Percentiles rank a stretch among this genome's conserved stretches.
These are phyloP conservation scores for Spilosoma lubricipeda DNA, from an alignment of 2,888 invertebrate genomes.

Conservation along the genomic window DNA sequence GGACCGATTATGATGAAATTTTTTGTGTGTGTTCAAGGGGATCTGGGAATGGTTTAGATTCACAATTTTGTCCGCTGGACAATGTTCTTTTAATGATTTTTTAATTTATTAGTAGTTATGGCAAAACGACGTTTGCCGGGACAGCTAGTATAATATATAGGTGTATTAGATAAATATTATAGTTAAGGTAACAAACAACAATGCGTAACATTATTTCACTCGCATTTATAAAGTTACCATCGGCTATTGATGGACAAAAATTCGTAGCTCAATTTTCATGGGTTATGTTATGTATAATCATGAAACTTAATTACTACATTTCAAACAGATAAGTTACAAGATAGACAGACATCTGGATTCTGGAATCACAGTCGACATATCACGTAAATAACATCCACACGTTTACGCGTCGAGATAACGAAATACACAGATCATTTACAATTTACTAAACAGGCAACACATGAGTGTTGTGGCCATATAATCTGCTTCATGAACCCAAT, in stretches of 20 bases:
- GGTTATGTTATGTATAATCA: neutral
- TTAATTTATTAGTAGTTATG: no score
- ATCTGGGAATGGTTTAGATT: no score
- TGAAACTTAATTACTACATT: neutral
- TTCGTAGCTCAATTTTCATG: neutral
- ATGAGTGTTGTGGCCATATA: slow-evolving; percentile 8
- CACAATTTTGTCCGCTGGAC: no score
- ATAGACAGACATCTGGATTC: neutral
- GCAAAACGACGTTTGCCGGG: neutral
- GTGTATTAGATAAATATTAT: neutral
- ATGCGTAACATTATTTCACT: neutral
- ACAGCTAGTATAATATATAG: neutral
- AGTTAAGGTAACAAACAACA: neutral
- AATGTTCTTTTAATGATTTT: no score
- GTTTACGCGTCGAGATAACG: slow-evolving; percentile 29
- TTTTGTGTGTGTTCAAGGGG: no score
- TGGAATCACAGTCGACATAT: slow-evolving; percentile 8
- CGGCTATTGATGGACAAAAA: neutral
- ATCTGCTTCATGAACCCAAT: slow-evolving; percentile 20
- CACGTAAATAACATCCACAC: slow-evolving; percentile 34
- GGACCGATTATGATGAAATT: no score
- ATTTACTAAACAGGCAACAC: slow-evolving; percentile 40
- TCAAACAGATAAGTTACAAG: neutral
- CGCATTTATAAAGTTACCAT: neutral
- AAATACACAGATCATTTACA: slow-evolving; percentile 34